A percentile compares a stretch with the other conserved stretches of the same genome.
phyloP scores from a whole-genome alignment of 2,888 invertebrate species.

The Metellina segmentata region DNA sequence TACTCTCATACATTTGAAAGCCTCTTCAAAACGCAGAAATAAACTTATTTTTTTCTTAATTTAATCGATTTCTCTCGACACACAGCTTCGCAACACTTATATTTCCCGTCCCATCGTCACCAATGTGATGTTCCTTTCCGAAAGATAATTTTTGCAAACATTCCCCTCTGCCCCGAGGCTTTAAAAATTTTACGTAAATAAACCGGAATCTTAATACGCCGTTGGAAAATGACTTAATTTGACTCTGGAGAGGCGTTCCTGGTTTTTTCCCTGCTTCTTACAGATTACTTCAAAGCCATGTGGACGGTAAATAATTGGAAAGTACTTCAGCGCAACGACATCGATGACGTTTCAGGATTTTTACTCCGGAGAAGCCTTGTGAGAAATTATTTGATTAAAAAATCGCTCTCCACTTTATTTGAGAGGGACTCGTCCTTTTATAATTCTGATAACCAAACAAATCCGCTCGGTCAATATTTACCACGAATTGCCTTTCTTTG shows the following conservation, averaged over 20 bases:
- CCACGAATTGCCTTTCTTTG: background rate
- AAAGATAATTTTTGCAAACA: constrained; percentile 51
- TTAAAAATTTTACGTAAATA: constrained; percentile 37
- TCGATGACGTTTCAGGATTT: background rate
- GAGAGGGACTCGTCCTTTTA: background rate
- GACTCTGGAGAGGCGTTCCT: constrained; percentile 44
- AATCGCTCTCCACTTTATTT: background rate
- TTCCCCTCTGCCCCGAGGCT: constrained; percentile 28
- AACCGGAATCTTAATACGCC: background rate
- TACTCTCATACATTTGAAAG: background rate
- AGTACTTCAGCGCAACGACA: background rate
- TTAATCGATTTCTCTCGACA: constrained; percentile 24
- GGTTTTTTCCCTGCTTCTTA: background rate
- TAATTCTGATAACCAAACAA: background rate
- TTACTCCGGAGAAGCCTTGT: background rate
- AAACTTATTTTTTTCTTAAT: background rate
- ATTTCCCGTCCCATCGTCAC: background rate
- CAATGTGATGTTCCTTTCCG: background rate
- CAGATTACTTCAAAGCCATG: background rate
- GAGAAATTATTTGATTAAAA: background rate
- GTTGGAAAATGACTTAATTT: constrained; percentile 45
- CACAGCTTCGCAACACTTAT: background rate
- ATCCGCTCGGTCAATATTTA: background rate
- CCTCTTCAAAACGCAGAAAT: constrained; percentile 6
- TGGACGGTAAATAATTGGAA: constrained; percentile 48